Base-by-base conservation (phyloP, 1,140 invertebrate genomes). In the Prorops nasuta region DNA sequence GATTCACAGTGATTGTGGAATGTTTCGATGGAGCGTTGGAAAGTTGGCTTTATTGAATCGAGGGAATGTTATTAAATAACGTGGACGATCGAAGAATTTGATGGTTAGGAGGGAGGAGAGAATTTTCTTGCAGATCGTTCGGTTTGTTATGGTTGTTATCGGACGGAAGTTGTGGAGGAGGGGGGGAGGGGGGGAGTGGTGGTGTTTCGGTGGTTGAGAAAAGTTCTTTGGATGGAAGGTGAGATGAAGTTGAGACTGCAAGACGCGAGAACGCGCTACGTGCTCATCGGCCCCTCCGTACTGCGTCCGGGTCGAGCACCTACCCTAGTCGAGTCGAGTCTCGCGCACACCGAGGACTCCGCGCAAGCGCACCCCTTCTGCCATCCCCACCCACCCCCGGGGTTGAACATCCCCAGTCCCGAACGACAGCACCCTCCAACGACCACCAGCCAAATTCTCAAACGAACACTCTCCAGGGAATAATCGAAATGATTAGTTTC, bases 271-370 rank as follows among this genome's bases (percentile, higher is more conserved):
- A 22, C 49, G 60, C 38, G 50, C 53, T 50, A 48, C 49, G 53
- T 64, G 61, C 61, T 47, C 38, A 61, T 66, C 60, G 68, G 57
- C 66, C 66, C 60, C 63, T 67, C 64, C 61, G 51, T 57, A 74
- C 72, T 76, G 66, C 67, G 71, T 71, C 73, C 71, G 72, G 72
- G 72, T 76, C 67, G 72, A 70, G 66, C 67, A 71, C 68, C 71
- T 71, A 71, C 64, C n/a, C 65, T 67, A 60, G 60, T 41, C 57
- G 51, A 61, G 61, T 71, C 65, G 66, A 67, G n/a, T n/a, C n/a
- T n/a, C n/a, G n/a, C n/a, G n/a, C n/a, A n/a, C 71, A 74, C 71
- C 66, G 72, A 53, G 69, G 65, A 67, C 66, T 72, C 64, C 65
- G 72, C 74, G 74, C 74, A 76, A 49, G 74, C 74, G 74, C 73